phyloP scores from a whole-genome alignment of 1,140 invertebrate species.

The Bombus ignitus region DNA sequence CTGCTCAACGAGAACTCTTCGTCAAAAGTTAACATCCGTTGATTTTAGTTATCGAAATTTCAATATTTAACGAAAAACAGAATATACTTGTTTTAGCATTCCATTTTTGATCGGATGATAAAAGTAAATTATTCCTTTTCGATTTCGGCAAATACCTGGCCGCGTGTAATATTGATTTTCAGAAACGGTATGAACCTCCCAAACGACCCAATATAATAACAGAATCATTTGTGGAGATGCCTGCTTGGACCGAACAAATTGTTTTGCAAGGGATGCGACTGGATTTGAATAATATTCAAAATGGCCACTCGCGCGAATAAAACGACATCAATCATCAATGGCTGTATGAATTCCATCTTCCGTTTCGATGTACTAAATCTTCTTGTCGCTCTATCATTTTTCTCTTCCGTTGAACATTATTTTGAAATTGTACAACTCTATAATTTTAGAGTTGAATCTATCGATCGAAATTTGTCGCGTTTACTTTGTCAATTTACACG shows the following conservation, averaged over 20 bases:
- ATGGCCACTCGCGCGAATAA: neutral
- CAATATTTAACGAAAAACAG: neutral
- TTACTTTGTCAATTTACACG: no score
- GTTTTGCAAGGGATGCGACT: neutral
- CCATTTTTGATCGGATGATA: neutral
- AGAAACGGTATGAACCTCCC: no score
- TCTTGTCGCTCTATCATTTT: neutral
- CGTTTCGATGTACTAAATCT: neutral
- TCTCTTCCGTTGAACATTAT: neutral
- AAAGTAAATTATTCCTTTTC: neutral
- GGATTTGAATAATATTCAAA: neutral
- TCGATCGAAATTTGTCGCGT: no score
- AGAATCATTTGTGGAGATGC: neutral
- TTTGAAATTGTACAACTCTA: no score
- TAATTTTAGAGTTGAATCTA: no score
- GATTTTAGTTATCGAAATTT: no score
- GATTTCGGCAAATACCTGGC: neutral
- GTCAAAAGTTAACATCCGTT: no score
- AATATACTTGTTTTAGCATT: neutral
- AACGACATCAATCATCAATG: neutral
- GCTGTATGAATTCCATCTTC: neutral
- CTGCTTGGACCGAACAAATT: neutral
- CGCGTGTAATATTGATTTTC: neutral
- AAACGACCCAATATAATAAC: neutral
- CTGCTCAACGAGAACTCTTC: no score